Base-by-base conservation (phyloP, 2,888 invertebrate species). In the Phaonia tiefii region DNA sequence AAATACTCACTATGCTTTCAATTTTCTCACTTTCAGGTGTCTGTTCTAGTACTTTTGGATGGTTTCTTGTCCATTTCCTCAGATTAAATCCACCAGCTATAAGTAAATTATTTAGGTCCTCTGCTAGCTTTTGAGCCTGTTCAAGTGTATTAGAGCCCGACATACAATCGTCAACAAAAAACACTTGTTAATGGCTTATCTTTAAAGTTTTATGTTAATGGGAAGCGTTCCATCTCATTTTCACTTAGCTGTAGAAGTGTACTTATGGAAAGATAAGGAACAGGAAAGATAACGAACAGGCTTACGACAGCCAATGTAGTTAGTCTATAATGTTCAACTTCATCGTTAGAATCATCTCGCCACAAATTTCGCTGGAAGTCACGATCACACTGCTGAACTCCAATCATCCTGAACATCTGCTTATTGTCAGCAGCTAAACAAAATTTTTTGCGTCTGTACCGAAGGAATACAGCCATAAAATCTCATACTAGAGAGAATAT, bases 401-500 rank as follows among this genome's bases (percentile, higher is more conserved):
- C 60, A 60, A 60, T 60, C 70, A 75, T 75, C 7, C 58, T n/a
- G 63, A 75, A 80, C 80, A 80, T 80, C 44, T 80, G 71, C 37
- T 80, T 67, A 1, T 76, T 73, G 37, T 80, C 76, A 1, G 71
- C 75, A 0, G 70, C 8, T 7, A 79, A 71, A 31, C 46, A 44
- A 10, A 26, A 67, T 58, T 46, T 75, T 2, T 58, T 67, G 31
- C 75, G 67, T 37, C 67, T 5, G 39, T 73, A 73, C 11, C 63
- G 13, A 11, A 74, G 39, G n/a, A 65, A 2, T 0, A 65, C 65
- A 25, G 51, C 63, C 31, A 72, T 1, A 4, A 72, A 15, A n/a
- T 72, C 73, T 39, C 51, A n/a, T n/a, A n/a, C n/a, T n/a, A n/a
- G n/a, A n/a, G n/a, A n/a, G n/a, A n/a, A n/a, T n/a, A n/a, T n/a